These are phyloP conservation scores for Ophthalmotilapia sp. DNA, from an alignment of 2,113 vertebrate species.

Conservation along the genomic window DNA sequence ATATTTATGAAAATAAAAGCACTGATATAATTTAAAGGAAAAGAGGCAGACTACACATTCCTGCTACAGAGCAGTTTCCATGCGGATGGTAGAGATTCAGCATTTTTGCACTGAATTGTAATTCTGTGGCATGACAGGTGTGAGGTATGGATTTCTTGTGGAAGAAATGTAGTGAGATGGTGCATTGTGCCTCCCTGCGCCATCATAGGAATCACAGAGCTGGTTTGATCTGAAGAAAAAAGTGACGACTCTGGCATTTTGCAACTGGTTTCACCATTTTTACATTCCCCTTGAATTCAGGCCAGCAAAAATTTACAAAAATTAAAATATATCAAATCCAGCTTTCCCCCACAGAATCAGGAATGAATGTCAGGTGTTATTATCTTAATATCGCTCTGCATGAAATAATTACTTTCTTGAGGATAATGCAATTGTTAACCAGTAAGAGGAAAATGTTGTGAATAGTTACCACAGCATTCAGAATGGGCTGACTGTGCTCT, in stretches of 20 bases:
- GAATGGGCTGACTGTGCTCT: constrained; percentile 47
- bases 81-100: background rate
- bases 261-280: background rate
- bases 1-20: background rate
- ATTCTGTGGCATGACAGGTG: background rate
- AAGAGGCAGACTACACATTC: background rate
- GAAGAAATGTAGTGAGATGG: background rate
- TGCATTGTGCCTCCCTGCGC: background rate
- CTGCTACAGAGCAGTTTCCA: background rate
- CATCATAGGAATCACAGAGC: background rate
- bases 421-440: constrained; percentile 36
- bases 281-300: background rate
- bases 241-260: background rate
- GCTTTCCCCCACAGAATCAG: background rate
- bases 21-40: background rate
- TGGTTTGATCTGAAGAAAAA: background rate
- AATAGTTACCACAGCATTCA: constrained; percentile 22
- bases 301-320: background rate
- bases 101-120: background rate
- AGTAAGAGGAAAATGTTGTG: constrained; percentile 6
- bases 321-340: background rate
- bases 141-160: background rate
- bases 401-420: constrained; percentile 20
- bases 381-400: constrained; percentile 35
- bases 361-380: background rate